Evolutionary conservation across 2,888 invertebrate species (phyloP), one percentile per base, ranked within the genome.

Genomic region (Ectropis crepuscularia): DNA sequence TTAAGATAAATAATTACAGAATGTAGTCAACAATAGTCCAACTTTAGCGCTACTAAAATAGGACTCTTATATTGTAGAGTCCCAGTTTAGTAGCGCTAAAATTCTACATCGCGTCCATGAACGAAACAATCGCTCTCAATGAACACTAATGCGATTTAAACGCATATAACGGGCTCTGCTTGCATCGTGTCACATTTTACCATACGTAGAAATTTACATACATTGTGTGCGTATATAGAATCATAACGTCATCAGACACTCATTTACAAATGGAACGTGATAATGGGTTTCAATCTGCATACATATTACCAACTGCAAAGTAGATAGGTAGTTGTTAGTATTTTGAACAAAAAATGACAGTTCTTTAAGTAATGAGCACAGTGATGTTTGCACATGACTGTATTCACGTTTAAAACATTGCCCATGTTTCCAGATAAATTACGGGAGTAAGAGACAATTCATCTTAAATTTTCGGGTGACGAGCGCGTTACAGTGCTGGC

Each of bases 71-170:
- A 12, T n/a, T n/a, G n/a, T n/a, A 51, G 41, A 16, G 10, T 51
- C 41, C 5, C 16, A 41, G 41, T 39, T 10, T 41, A 9, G 39
- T 12, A 39, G 5, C 38, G 11, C 41, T 16, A 16, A 41, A 51
- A 28, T 41, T 41, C 28, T 51, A 37, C 54, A 54, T n/a, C 16
- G 45, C 28, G 45, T 41, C 38, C 39, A 46, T 59, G 12, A 47
- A 63, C 62, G 58, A 55, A 64, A 68, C 70, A 70, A 68, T 70
- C 60, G 58, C 66, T 68, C 62, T 54, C 68, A 64, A 68, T 64
- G 66, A 70, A 66, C 63, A 64, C 62, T 63, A 70, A 70, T 70
- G 65, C 64, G 65, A 69, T 69, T 68, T 70, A 57, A 64, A 70
- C 63, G 66, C 65, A 71, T 70, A 71, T 69, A 67, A 69, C 68